Evolutionary conservation across 2,888 invertebrate genomes (phyloP).

Genomic region (Blera fallax): DNA sequence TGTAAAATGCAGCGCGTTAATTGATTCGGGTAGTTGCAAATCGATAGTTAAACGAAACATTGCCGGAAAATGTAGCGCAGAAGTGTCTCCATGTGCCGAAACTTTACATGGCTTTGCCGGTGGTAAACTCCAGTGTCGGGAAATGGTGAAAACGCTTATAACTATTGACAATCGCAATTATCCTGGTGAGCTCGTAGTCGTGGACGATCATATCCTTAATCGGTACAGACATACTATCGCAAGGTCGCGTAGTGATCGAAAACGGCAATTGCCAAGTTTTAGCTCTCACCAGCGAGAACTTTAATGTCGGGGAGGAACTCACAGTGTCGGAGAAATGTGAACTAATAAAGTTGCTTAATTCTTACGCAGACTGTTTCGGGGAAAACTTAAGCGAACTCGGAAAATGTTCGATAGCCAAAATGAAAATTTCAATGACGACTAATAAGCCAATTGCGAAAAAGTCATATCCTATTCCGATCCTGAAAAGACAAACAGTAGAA

Average conservation of each 20-base stretch:
- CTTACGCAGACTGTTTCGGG: slow-evolving; percentile 13
- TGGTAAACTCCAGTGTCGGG: slow-evolving; percentile 36
- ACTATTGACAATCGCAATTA: no score
- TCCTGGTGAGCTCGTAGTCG: no score
- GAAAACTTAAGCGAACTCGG: slow-evolving; percentile 8
- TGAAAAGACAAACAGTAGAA: slow-evolving; percentile 48
- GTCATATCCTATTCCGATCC: slow-evolving; percentile 66
- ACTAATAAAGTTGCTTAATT: no score
- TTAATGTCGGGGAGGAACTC: background rate
- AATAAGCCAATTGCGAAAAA: slow-evolving; percentile 13
- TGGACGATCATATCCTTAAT: no score
- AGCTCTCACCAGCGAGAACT: no score
- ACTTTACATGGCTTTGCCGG: no score
- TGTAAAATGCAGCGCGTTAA: no score
- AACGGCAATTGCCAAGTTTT: no score
- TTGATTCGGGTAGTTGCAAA: no score
- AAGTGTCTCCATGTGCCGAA: slow-evolving; percentile 33
- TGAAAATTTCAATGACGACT: slow-evolving; percentile 45
- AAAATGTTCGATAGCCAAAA: slow-evolving; percentile 49
- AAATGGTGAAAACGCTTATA: background rate
- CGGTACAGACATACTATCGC: no score
- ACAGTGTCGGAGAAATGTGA: background rate
- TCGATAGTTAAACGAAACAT: no score
- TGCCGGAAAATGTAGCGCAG: background rate
- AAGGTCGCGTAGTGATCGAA: no score